Evolutionary conservation across 2,888 invertebrate genomes (phyloP).

Genomic region (Megalurothrips usitatus): DNA sequence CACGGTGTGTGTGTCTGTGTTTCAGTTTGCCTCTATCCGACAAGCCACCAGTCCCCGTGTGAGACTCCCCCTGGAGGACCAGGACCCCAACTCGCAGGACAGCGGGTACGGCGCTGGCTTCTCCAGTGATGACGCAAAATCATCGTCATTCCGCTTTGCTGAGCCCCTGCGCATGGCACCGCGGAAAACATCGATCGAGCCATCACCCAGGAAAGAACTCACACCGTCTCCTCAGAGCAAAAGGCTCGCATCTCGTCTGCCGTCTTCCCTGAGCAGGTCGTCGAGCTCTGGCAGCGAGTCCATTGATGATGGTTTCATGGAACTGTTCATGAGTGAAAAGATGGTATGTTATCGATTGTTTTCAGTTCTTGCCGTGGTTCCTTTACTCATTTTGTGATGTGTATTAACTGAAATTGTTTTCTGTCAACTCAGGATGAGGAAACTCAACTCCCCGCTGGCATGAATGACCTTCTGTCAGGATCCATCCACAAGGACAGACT

Average conservation of each 20-base stretch:
- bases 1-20: background rate
- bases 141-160: constrained; percentile 44
- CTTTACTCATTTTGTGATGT: background rate
- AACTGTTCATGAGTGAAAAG: constrained; percentile 57
- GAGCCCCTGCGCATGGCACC: constrained; percentile 48
- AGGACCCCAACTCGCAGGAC: constrained; percentile 56
- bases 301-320: constrained; percentile 61
- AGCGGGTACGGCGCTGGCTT: constrained; percentile 53
- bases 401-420: constrained; percentile 20
- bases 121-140: constrained; percentile 34
- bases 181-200: constrained; percentile 39
- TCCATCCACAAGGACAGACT: constrained; percentile 44
- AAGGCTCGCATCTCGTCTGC: background rate
- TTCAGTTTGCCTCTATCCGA: background rate
- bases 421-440: constrained; percentile 44
- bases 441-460: constrained; percentile 52
- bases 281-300: constrained; percentile 47
- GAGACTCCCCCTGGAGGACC: constrained; percentile 50
- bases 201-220: constrained; percentile 34
- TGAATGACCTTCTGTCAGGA: constrained; percentile 56
- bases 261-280: background rate
- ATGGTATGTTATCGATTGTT: constrained; percentile 39
- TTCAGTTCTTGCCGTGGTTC: background rate
- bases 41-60: constrained; percentile 31
- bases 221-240: background rate